These are phyloP conservation scores for Hirtodrosophila confusa DNA, from an alignment of 2,888 invertebrate species.

Conservation along the genomic window DNA sequence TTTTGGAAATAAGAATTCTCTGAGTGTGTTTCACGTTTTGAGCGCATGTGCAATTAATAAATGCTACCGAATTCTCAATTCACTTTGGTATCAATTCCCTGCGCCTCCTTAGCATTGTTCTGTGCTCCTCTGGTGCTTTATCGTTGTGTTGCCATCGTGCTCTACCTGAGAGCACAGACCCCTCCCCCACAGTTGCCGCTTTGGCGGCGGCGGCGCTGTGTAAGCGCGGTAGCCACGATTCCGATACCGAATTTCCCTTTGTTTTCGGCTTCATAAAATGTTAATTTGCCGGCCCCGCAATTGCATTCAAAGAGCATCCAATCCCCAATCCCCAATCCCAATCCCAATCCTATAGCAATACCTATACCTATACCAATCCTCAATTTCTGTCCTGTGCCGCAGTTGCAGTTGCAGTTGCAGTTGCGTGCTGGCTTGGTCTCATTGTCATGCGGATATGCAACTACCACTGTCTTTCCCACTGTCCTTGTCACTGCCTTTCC, in stretches of 20 bases:
- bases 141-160: constrained; percentile 66
- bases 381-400: constrained; percentile 20
- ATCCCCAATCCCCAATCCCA: constrained; percentile 15
- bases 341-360: constrained; percentile 24
- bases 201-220: constrained; percentile 67
- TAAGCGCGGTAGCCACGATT: constrained; percentile 82
- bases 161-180: constrained; percentile 29
- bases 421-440: constrained; percentile 54
- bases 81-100: constrained; percentile 30
- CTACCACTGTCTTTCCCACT: constrained; percentile 26
- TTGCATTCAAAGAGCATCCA: constrained; percentile 68
- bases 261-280: constrained; percentile 79
- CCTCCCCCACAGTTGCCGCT: constrained; percentile 40
- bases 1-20: no score
- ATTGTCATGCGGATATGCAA: constrained; percentile 60
- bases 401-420: constrained; percentile 37
- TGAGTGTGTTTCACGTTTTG: constrained; percentile 64
- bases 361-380: constrained; percentile 10
- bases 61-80: constrained; percentile 64
- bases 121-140: constrained; percentile 44
- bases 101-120: constrained; percentile 55
- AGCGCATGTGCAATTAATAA: constrained; percentile 77
- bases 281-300: constrained; percentile 75
- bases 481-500: constrained; percentile 13
- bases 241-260: constrained; percentile 73